phyloP scores from a whole-genome alignment of 2,797 vertebrate genomes.

The Alectoris magna region DNA sequence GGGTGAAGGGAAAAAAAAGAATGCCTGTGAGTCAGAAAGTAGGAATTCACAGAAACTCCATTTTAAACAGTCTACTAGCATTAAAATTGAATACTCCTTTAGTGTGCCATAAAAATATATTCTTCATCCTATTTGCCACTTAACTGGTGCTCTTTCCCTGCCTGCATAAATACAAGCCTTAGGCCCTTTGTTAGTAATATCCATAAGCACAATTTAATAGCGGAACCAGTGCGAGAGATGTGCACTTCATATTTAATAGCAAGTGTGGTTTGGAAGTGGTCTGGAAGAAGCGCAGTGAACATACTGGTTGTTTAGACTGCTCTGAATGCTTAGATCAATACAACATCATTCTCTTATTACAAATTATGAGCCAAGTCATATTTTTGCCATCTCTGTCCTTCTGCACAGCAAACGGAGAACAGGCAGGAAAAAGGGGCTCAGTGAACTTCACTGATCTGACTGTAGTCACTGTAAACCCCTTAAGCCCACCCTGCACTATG shows the following conservation, averaged over 20 bases:
- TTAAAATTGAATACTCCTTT: constrained; percentile 4
- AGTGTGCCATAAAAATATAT: not conserved
- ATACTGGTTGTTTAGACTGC: constrained; percentile 7
- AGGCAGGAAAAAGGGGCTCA: not conserved
- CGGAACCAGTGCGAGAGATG: not conserved
- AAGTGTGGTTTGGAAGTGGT: constrained; percentile 44
- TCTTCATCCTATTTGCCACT: not conserved
- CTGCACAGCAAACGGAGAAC: not conserved
- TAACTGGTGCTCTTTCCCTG: not conserved
- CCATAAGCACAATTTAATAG: not conserved
- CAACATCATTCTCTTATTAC: not conserved
- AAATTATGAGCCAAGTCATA: not conserved
- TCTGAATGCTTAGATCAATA: constrained; percentile 51
- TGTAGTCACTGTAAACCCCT: not conserved
- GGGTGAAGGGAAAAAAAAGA: not conserved
- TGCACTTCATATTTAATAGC: not conserved
- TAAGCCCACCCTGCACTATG: not conserved
- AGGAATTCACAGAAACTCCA: not conserved
- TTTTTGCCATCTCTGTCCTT: not conserved
- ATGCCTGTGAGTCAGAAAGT: not conserved
- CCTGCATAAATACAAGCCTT: not conserved
- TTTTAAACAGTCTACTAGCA: not conserved
- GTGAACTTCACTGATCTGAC: not conserved
- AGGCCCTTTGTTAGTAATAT: not conserved
- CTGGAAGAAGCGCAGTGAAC: constrained; percentile 44